Base-by-base conservation (phyloP, 2,797 vertebrate genomes). In the Pagetopsis macropterus region DNA sequence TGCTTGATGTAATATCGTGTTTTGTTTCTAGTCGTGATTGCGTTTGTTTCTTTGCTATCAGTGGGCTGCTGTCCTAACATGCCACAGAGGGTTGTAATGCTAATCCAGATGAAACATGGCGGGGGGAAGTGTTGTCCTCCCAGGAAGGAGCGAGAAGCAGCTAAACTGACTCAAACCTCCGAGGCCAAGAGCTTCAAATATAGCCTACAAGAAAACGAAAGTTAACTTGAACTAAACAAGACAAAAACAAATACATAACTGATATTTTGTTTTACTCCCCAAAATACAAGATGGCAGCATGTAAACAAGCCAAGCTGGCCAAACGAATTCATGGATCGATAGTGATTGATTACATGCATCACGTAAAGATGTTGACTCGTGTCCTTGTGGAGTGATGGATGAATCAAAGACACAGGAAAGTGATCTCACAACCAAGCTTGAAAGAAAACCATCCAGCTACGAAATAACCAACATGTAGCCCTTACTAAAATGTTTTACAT, bases 341-440 rank as follows among this genome's bases (percentile, higher is more conserved):
- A 91, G 75, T 91, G 84, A 92, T 93, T 89, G 89, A 94, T 92
- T 74, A 82, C 87, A 27, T 27, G 27, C 27, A 78, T 84, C 79
- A 85, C 58, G 85, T 84, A 85, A 76, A 85, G 62, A 75, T 72
- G 87, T 82, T 87, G 87, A 88, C 80, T 85, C 51, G 74, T 64
- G 81, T 83, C 84, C 85, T 87, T 83, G 84, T 76, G 69, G 80
- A 80, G 69, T 84, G 83, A 91, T 84, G 78, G 83, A 91, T 88
- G 77, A 64, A 17, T 76, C 62, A 79, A 71, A 83, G 65, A 83
- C 43, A 17, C 49, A 75, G 61, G 64, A 60, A 59, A 82, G 70
- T 62, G 63, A 75, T 76, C 23, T 33, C 73, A 46, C 55, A 64
- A 72, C 40, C 21, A 19, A 64, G 10, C 19, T 16, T 12, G 17